Percentiles rank a stretch among this genome's conserved stretches.
These are phyloP conservation scores for Eustalomyia histrio DNA, from an alignment of 2,888 invertebrate species.

Conservation along the genomic window DNA sequence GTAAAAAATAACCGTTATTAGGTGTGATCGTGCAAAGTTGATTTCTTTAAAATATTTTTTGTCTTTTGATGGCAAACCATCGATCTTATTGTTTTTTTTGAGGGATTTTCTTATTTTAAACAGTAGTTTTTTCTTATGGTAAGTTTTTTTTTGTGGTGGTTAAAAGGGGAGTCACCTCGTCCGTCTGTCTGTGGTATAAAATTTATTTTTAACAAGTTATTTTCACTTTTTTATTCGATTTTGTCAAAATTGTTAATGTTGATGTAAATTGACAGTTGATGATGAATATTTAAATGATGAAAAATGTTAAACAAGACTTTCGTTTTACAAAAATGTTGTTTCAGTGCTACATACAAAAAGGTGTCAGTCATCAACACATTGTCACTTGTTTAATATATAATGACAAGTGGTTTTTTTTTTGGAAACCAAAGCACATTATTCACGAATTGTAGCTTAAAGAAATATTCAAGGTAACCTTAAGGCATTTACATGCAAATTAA, in stretches of 20 bases:
- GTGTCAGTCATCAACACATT: conserved; percentile 64
- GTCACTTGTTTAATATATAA: conserved; percentile 56
- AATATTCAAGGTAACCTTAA: neutral
- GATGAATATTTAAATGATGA: conserved; percentile 55
- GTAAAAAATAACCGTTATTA: conserved; percentile 78
- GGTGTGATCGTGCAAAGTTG: conserved; percentile 74
- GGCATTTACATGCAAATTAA: neutral
- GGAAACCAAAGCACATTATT: conserved; percentile 1
- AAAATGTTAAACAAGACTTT: conserved; percentile 54
- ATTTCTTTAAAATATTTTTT: conserved; percentile 42
- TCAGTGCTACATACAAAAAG: conserved; percentile 46
- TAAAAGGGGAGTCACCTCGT: conserved; percentile 24
- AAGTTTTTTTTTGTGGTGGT: conserved; percentile 10
- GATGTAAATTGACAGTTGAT: conserved; percentile 59
- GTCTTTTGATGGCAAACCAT: conserved; percentile 35
- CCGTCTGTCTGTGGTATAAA: conserved; percentile 29
- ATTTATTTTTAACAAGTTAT: conserved; percentile 58
- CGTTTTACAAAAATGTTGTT: conserved; percentile 43
- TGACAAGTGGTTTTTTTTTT: conserved; percentile 51
- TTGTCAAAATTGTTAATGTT: conserved; percentile 51
- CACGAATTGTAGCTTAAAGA: neutral
- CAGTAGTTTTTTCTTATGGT: conserved; percentile 41
- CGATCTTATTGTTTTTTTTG: conserved; percentile 57
- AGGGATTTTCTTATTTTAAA: conserved; percentile 48
- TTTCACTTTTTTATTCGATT: conserved; percentile 59